Percentiles rank a stretch among this genome's conserved stretches.
These are phyloP conservation scores for Dipus sagitta DNA, from an alignment of 2,797 vertebrate species.

Conservation along the genomic window DNA sequence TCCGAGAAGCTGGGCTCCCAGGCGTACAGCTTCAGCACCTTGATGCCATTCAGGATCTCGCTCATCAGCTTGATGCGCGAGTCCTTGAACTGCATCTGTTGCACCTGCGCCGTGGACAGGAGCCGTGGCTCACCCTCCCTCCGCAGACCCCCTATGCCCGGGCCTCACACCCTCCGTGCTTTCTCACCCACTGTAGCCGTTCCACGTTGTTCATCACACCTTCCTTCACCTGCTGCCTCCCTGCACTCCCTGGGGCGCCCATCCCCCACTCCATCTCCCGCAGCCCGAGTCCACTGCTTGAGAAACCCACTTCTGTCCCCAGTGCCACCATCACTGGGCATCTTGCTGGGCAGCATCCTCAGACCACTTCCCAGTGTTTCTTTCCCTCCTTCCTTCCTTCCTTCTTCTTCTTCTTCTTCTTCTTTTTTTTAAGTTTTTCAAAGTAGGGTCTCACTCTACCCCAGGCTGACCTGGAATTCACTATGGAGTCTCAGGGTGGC, in stretches of 20 bases:
- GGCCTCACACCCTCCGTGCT: accelerated
- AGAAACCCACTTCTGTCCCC: background rate
- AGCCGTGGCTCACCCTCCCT: background rate
- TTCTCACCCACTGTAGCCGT: accelerated
- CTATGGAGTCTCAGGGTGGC: too few species aligned
- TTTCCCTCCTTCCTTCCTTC: too few species aligned
- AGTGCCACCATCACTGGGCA: background rate
- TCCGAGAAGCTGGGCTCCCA: constrained; percentile 96
- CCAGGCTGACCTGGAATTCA: too few species aligned
- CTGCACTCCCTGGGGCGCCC: background rate
- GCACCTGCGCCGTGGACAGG: constrained; percentile 86
- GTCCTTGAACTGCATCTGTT: constrained; percentile 97
- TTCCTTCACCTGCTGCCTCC: background rate
- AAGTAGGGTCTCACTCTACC: too few species aligned
- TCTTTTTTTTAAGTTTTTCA: too few species aligned
- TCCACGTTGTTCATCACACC: accelerated
- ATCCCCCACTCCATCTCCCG: too few species aligned
- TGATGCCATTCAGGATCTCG: constrained; percentile 97
- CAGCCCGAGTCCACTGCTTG: background rate
- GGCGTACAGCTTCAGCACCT: constrained; percentile 97
- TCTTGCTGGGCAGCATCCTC: background rate
- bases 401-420: too few species aligned
- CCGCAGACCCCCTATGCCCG: too few species aligned
- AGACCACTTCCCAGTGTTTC: background rate
- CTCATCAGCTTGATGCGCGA: constrained; percentile 96